phyloP scores from a whole-genome alignment of 1,140 invertebrate genomes.

The Halesus radiatus region DNA sequence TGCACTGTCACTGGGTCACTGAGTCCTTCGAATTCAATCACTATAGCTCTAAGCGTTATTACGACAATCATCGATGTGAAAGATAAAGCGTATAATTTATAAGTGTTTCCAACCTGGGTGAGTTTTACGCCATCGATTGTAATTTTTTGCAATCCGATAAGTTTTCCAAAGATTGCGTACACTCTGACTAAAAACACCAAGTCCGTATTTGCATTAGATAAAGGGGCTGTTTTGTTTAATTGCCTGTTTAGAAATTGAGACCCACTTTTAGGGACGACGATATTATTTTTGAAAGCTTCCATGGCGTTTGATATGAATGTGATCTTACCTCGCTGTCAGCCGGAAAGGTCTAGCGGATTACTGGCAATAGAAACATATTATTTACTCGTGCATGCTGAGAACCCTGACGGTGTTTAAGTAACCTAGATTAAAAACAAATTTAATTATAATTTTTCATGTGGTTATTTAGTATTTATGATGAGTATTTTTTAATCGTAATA shows the following conservation, averaged over 20 bases:
- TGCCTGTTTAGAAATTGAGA: too few species aligned
- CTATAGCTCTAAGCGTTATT: not conserved
- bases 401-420: too few species aligned
- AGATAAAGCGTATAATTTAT: slow-evolving; percentile 9
- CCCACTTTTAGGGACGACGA: not conserved
- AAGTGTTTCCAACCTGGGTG: not conserved
- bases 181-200: not conserved
- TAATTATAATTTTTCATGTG: too few species aligned
- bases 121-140: not conserved
- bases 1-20: not conserved
- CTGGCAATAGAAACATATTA: too few species aligned
- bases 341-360: not conserved
- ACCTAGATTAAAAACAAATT: too few species aligned
- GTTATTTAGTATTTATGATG: too few species aligned
- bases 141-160: slow-evolving; percentile 8
- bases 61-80: not conserved
- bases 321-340: not conserved
- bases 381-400: too few species aligned
- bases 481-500: too few species aligned
- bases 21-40: too few species aligned
- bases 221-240: too few species aligned
- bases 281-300: not conserved
- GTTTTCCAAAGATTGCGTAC: not conserved
- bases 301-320: not conserved
- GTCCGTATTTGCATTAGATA: not conserved